Evolutionary conservation across 2,888 invertebrate genomes (phyloP).

Genomic region (Callyntrura guangdongensis): DNA sequence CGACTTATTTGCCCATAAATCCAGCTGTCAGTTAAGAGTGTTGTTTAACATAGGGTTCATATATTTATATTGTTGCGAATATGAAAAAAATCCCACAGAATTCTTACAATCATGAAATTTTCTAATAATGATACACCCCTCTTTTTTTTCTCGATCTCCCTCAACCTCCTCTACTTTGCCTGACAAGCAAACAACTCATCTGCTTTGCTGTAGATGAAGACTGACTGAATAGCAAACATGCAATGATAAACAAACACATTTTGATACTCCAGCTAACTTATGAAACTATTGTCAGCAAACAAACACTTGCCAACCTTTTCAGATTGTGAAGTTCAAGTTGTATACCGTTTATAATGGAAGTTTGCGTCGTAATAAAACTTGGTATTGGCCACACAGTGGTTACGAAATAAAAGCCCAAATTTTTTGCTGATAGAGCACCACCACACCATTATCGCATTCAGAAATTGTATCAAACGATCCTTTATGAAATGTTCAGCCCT

Average conservation of each 20-base stretch:
- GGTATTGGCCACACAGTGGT: not conserved
- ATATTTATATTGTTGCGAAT: constrained; percentile 40
- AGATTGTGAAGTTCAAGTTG: constrained; percentile 15
- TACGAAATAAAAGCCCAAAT: constrained; percentile 19
- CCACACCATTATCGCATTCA: no score
- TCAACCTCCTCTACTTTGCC: not conserved
- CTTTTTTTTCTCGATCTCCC: constrained; percentile 1
- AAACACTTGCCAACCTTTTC: constrained; percentile 56
- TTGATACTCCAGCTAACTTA: constrained; percentile 58
- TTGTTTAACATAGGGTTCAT: constrained; percentile 31
- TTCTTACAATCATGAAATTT: constrained; percentile 33
- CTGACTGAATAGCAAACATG: not conserved
- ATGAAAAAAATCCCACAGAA: constrained; percentile 25
- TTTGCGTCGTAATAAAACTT: not conserved
- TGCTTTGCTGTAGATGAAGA: not conserved
- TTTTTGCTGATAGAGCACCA: not conserved
- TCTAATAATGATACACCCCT: constrained; percentile 37
- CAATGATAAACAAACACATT: constrained; percentile 27
- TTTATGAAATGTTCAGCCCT: not conserved
- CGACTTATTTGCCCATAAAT: constrained; percentile 69
- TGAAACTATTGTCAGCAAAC: constrained; percentile 61
- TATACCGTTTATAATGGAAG: constrained; percentile 28
- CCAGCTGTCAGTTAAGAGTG: constrained; percentile 65
- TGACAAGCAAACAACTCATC: not conserved
- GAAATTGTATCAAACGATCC: not conserved